phyloP scores from a whole-genome alignment of 2,113 vertebrate species.

The Mungos mungo region DNA sequence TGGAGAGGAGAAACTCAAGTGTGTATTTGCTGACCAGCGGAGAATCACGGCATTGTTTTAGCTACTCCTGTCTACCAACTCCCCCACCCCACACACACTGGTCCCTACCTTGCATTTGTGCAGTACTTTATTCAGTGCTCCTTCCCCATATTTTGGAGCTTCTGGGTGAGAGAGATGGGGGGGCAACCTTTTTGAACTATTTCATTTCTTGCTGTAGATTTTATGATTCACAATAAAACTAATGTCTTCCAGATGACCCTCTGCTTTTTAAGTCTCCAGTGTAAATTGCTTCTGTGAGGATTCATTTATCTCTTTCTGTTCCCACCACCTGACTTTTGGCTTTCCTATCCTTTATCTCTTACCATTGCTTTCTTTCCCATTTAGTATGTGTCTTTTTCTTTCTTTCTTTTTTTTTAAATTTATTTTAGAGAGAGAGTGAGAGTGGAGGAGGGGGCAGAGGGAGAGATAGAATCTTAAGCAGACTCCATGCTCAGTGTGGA shows the following conservation, averaged over 20 bases:
- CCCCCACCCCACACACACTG: accelerated
- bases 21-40: neutral
- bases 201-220: neutral
- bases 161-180: neutral
- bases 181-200: no score
- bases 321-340: neutral
- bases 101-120: neutral
- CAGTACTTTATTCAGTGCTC: neutral
- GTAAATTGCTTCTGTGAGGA: neutral
- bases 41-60: neutral
- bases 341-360: neutral
- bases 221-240: neutral
- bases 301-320: neutral
- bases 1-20: neutral
- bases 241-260: neutral
- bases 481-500: no score
- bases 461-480: no score
- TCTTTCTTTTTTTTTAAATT: neutral
- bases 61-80: neutral
- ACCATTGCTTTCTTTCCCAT: neutral
- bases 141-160: neutral
- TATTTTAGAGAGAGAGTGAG: no score
- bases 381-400: neutral
- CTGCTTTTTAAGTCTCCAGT: neutral
- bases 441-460: no score